Percentiles rank a stretch among this genome's conserved stretches.
Evolutionary conservation across 2,797 vertebrate genomes (phyloP).

Genomic region (Caiman crocodilus): DNA sequence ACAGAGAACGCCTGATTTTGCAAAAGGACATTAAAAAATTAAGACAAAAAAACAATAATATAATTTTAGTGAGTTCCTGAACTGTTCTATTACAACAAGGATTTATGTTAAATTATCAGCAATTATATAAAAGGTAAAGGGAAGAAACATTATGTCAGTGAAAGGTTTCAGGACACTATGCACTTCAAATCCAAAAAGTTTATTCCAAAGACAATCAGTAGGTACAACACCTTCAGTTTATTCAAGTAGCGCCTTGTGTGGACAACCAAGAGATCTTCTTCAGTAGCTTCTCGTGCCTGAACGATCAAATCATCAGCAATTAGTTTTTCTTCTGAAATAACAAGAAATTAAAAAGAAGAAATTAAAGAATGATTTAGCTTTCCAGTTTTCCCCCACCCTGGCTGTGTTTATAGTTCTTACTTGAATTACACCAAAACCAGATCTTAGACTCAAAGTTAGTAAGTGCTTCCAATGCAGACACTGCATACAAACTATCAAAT

Average conservation of each 20-base stretch:
- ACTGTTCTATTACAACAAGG: neutral
- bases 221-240: slow-evolving; percentile 90
- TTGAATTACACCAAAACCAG: neutral
- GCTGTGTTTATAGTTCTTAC: neutral
- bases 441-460: neutral
- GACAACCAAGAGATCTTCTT: slow-evolving; percentile 93
- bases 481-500: neutral
- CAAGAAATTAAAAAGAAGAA: slow-evolving; percentile 43
- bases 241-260: slow-evolving; percentile 93
- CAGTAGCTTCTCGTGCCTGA: slow-evolving; percentile 90
- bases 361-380: neutral
- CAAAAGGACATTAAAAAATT: neutral
- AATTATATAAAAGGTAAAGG: neutral
- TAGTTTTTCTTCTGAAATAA: slow-evolving; percentile 91
- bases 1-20: neutral
- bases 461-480: neutral
- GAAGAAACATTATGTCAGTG: neutral
- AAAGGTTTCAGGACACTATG: no score
- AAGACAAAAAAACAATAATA: neutral
- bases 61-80: neutral
- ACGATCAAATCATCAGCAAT: slow-evolving; percentile 90
- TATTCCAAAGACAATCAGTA: neutral
- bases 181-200: neutral
- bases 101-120: neutral
- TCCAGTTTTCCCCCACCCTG: neutral